Base-by-base conservation (phyloP, 1,140 invertebrate genomes). In the Danaus plexippus region DNA sequence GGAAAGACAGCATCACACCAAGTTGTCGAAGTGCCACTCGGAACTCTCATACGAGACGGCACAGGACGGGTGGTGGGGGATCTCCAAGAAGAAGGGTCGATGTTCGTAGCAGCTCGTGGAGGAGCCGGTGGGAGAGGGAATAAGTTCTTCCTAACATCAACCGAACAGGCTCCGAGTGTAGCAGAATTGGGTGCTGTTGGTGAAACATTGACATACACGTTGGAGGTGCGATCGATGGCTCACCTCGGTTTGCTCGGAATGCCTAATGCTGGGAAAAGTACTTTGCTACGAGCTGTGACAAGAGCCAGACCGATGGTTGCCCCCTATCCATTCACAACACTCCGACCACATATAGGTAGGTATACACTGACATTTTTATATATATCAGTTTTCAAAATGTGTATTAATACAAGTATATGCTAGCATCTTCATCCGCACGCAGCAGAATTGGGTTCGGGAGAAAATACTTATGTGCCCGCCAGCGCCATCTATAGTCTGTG, bases 231-330 rank as follows among this genome's bases (percentile, higher is more conserved):
- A 67, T 95, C 94, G 43, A 98, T 99, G 91, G 98, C 98, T 4
- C 93, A 99, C 82, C 89, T 97, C 64, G 98, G 98, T 58, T 80
- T 99, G 70, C 93, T 98, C 70, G 97, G 97, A 1, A 94, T 97
- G 85, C 97, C 98, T 40, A 98, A 99, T 90, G 97, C 96, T 51
- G 98, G 98, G 1, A 99, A 99, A 88, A 98, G 96, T 67, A 97
- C 97, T 0, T 85, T 99, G 41, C 88, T 99, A 0, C 89, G 95
- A 68, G 94, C 97, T 0, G 91, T 99, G 51, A 94, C 96, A 0
- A 87, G 97, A 59, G 98, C 98, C 0, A 90, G 93, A 55, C 97
- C 98, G 0, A 97, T 97, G 84, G 93, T 99, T 7, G 98, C 98
- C 1, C 88, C 95, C 0, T 99, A 99, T 88, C 95, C 98, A 1